Conservation (phyloP, 2,113 vertebrate genomes). For the Channa maculata region DNA sequence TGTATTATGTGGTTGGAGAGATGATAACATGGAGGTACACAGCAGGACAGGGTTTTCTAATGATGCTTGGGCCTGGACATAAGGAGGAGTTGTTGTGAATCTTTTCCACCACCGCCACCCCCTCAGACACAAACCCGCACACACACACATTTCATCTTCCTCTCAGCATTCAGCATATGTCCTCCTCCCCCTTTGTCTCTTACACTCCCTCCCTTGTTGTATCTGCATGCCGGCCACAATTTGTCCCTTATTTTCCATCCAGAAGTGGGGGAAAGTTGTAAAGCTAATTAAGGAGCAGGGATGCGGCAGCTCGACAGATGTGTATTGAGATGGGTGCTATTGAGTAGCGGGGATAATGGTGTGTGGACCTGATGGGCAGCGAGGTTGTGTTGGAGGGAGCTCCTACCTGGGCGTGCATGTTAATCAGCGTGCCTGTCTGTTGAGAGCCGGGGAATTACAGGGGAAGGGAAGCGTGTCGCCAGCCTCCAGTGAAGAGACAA, state of each 20-base stretch:
- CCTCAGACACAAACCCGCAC: conserved; percentile 14
- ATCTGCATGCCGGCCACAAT: conserved; percentile 52
- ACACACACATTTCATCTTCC: conserved; percentile 47
- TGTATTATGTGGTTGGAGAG: conserved; percentile 22
- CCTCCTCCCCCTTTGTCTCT: conserved; percentile 39
- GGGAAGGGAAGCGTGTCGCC: conserved; percentile 76
- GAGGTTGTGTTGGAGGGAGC: conserved; percentile 72
- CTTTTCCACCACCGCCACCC: background rate
- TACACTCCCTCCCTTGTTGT: conserved; percentile 8
- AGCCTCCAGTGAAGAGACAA: conserved; percentile 71
- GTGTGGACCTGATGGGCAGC: conserved; percentile 67
- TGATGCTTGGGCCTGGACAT: conserved; percentile 32
- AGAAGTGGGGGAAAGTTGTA: conserved; percentile 67
- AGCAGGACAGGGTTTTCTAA: conserved; percentile 40
- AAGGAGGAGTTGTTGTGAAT: conserved; percentile 53
- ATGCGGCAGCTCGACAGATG: conserved; percentile 74
- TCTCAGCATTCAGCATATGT: conserved; percentile 64
- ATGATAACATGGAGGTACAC: background rate
- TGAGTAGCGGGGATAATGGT: conserved; percentile 77
- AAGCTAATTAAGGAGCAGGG: conserved; percentile 76
- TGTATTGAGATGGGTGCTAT: conserved; percentile 70
- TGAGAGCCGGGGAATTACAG: conserved; percentile 70
- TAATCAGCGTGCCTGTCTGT: conserved; percentile 74
- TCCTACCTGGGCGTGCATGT: conserved; percentile 79
- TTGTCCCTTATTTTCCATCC: conserved; percentile 64